A percentile compares a stretch with the other conserved stretches of the same genome.
Evolutionary conservation across 2,797 vertebrate genomes (phyloP).

Genomic region (Anableps anableps): DNA sequence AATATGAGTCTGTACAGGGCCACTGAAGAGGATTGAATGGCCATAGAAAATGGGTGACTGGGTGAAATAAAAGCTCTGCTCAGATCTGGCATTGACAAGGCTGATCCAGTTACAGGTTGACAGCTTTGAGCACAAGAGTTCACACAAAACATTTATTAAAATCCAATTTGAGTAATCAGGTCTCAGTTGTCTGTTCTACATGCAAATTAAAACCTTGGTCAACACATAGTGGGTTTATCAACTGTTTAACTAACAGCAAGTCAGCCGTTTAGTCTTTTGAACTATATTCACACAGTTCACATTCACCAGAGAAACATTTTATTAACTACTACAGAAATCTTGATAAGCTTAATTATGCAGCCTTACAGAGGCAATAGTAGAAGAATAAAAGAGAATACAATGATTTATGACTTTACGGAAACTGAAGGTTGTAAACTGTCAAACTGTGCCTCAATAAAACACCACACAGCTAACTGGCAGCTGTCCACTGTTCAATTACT

Average conservation of each 20-base stretch:
- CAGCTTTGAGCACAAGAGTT: neutral
- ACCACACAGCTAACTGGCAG: neutral
- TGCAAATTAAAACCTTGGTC: neutral
- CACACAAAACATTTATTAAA: neutral
- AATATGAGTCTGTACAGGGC: neutral
- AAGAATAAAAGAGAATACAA: neutral
- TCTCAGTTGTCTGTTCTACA: neutral
- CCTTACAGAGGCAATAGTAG: too few species aligned
- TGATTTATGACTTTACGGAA: neutral
- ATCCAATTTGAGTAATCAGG: neutral
- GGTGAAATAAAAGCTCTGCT: neutral
- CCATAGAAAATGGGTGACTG: neutral
- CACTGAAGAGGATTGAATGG: neutral
- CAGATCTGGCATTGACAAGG: neutral
- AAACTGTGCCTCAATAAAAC: neutral
- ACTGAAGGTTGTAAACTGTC: neutral
- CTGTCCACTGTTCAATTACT: neutral
- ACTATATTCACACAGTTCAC: neutral
- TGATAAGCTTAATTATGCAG: too few species aligned
- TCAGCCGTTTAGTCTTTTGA: neutral
- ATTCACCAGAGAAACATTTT: neutral
- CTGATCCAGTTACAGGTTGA: neutral
- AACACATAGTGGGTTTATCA: neutral
- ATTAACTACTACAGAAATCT: neutral
- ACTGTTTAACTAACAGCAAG: neutral